These are phyloP conservation scores for Drosophila busckii DNA, from an alignment of 1,140 invertebrate genomes.

Conservation along the genomic window DNA sequence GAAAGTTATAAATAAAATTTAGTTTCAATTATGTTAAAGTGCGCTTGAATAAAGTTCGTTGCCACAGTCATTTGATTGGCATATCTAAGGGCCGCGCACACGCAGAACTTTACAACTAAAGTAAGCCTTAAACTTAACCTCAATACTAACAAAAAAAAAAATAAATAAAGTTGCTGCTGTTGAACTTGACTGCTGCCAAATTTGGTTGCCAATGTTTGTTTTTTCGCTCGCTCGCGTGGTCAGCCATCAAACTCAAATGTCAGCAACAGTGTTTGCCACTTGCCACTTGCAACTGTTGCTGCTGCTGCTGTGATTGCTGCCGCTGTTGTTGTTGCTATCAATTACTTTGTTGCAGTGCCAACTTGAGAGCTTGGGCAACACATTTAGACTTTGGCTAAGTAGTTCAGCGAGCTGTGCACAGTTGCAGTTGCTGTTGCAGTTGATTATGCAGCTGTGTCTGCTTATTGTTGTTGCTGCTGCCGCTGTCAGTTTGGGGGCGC, in stretches of 20 bases:
- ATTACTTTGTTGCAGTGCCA: slow-evolving; percentile 33
- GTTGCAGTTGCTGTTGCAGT: slow-evolving; percentile 38
- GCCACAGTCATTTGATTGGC: slow-evolving; percentile 25
- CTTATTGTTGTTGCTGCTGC: slow-evolving; percentile 18
- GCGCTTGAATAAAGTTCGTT: slow-evolving; percentile 24
- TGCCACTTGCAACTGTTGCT: slow-evolving; percentile 22
- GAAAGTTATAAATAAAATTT: slow-evolving; percentile 29
- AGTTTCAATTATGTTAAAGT: slow-evolving; percentile 30
- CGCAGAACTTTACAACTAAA: not conserved
- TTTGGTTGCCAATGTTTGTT: slow-evolving; percentile 47
- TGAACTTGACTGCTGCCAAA: slow-evolving; percentile 24
- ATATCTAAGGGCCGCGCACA: slow-evolving; percentile 13
- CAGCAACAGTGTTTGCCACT: slow-evolving; percentile 17
- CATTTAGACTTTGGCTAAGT: slow-evolving; percentile 12
- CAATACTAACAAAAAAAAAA: slow-evolving; percentile 44
- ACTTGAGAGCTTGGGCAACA: slow-evolving; percentile 23
- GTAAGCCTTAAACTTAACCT: slow-evolving; percentile 45
- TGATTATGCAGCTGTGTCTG: slow-evolving; percentile 31
- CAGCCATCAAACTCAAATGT: slow-evolving; percentile 61
- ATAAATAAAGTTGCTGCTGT: slow-evolving; percentile 34
- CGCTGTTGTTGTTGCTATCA: slow-evolving; percentile 24
- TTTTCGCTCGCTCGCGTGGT: slow-evolving; percentile 48
- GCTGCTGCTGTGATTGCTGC: slow-evolving; percentile 1
- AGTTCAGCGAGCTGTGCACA: slow-evolving; percentile 10
- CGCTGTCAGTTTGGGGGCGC: slow-evolving; percentile 41